phyloP scores from a whole-genome alignment of 2,888 invertebrate species.

The Phortica magna region DNA sequence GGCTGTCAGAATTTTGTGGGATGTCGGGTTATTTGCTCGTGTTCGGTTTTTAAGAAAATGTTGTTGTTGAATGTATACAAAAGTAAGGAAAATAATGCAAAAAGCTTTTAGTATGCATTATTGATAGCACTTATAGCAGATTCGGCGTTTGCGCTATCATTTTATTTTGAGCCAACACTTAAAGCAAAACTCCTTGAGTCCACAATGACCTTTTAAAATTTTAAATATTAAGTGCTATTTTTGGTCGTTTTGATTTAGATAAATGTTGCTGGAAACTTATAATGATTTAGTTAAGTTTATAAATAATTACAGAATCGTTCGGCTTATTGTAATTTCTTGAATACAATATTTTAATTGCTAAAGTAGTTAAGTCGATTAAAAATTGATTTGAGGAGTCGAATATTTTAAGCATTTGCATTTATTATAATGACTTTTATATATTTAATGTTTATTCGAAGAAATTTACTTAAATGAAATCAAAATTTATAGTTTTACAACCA shows the following conservation, averaged over 20 bases:
- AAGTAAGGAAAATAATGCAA: conserved; percentile 73
- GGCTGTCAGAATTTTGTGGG: conserved; percentile 4
- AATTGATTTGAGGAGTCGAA: too few species aligned
- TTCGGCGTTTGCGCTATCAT: conserved; percentile 31
- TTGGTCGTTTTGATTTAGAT: conserved; percentile 51
- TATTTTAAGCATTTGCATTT: too few species aligned
- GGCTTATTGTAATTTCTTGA: too few species aligned
- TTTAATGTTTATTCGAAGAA: too few species aligned
- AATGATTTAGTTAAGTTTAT: neutral
- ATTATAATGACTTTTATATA: too few species aligned
- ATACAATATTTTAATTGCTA: too few species aligned
- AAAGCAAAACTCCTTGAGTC: conserved; percentile 32
- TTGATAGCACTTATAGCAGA: conserved; percentile 58
- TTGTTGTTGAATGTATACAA: conserved; percentile 47
- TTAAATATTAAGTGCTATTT: conserved; percentile 42
- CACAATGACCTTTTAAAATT: conserved; percentile 47
- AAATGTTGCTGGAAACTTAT: conserved; percentile 40
- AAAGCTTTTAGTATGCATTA: conserved; percentile 77
- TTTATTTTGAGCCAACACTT: conserved; percentile 28
- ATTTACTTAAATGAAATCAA: too few species aligned
- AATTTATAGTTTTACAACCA: too few species aligned
- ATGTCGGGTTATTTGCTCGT: conserved; percentile 22
- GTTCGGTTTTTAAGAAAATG: conserved; percentile 19
- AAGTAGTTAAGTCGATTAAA: too few species aligned
- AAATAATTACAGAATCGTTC: too few species aligned